Conservation (phyloP, 2,797 vertebrate species). For the Coilia nasus region DNA sequence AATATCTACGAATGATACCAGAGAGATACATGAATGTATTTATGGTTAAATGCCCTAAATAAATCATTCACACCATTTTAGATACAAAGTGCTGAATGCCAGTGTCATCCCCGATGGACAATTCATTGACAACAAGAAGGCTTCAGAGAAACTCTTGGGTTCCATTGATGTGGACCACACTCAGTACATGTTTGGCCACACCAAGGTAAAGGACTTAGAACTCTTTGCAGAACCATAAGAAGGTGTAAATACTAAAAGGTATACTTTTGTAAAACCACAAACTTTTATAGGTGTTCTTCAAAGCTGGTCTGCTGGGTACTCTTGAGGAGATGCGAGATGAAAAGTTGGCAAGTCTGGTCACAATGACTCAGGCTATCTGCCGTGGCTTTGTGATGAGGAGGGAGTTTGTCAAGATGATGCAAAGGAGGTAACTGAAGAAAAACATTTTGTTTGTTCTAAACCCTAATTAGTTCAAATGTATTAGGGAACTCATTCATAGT, state of each 20-base stretch:
- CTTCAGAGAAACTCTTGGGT: slow-evolving; percentile 85
- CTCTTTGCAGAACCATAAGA: no score
- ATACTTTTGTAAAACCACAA: slow-evolving; percentile 25
- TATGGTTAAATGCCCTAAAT: no score
- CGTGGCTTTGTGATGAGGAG: slow-evolving; percentile 78
- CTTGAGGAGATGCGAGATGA: slow-evolving; percentile 85
- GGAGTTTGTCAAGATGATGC: slow-evolving; percentile 80
- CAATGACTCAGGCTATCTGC: slow-evolving; percentile 76
- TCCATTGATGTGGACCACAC: slow-evolving; percentile 85
- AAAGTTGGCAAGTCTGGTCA: slow-evolving; percentile 76
- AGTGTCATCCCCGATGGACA: slow-evolving; percentile 86
- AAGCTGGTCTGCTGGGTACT: slow-evolving; percentile 78
- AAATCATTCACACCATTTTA: slow-evolving; percentile 48
- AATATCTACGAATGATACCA: no score
- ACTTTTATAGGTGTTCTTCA: slow-evolving; percentile 78
- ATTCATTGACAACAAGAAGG: slow-evolving; percentile 89
- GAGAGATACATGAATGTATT: no score
- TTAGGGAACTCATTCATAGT: no score
- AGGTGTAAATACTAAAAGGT: neutral
- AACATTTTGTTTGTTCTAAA: no score
- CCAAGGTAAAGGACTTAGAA: no score
- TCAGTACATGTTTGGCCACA: slow-evolving; percentile 87
- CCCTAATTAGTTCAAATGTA: no score
- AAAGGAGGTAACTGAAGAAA: slow-evolving; percentile 29
- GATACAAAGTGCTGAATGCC: slow-evolving; percentile 85